Evolutionary conservation across 1,140 invertebrate genomes (phyloP).

Genomic region (Centruroides vittatus): DNA sequence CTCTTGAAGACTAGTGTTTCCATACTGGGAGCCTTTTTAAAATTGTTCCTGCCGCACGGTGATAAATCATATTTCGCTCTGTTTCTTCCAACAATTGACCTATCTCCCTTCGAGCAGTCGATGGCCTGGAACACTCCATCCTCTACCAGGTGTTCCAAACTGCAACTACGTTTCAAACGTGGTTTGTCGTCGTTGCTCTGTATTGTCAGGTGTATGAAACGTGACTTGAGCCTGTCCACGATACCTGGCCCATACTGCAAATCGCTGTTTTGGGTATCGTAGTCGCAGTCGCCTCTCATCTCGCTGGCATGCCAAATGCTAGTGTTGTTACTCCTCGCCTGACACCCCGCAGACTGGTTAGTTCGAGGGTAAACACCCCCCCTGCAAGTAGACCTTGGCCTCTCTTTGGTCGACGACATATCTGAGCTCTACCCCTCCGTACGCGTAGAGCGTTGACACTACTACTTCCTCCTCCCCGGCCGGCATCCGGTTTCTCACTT

Average conservation of each 20-base stretch:
- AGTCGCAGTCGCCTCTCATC: too few relatives aligned
- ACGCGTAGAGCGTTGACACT: too few relatives aligned
- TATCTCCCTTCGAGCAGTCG: slow-evolving; percentile 25
- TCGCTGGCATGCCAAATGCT: too few relatives aligned
- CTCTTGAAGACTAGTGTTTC: slow-evolving; percentile 7
- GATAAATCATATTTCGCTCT: slow-evolving; percentile 1
- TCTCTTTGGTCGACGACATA: too few relatives aligned
- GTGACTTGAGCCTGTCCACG: slow-evolving; percentile 55
- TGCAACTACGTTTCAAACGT: slow-evolving; percentile 54
- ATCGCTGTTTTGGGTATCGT: slow-evolving; percentile 30
- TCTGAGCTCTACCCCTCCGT: too few relatives aligned
- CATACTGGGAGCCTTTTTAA: slow-evolving; percentile 15
- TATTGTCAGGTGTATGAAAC: slow-evolving; percentile 62
- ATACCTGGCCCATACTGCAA: slow-evolving; percentile 80
- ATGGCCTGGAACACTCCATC: too few relatives aligned
- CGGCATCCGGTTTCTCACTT: too few relatives aligned
- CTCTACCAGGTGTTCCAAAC: slow-evolving; percentile 65
- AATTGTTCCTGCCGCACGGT: slow-evolving; percentile 23
- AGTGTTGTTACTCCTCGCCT: too few relatives aligned
- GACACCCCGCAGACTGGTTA: too few relatives aligned
- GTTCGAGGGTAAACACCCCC: too few relatives aligned
- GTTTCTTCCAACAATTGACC: slow-evolving; percentile 1
- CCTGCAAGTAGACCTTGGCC: too few relatives aligned
- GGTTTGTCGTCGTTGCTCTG: slow-evolving; percentile 44
- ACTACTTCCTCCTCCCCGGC: too few relatives aligned